Evolutionary conservation across 64 coral and sea anemone species (phyloP).

Genomic region (Montipora efflorescens): DNA sequence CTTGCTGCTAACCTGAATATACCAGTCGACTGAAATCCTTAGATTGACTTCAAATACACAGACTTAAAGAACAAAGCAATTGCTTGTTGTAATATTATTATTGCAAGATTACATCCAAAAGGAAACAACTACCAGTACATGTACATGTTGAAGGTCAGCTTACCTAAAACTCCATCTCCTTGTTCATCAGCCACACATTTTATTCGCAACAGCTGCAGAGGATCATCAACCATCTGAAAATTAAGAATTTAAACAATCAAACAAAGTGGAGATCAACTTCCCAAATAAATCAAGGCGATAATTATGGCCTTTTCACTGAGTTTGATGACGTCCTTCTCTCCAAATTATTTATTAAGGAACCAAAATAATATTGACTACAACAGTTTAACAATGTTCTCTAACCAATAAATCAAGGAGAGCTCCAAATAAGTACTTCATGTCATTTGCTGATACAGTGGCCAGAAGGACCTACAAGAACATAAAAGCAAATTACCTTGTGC

Average conservation of each 20-base stretch:
- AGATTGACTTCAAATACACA: too few relatives aligned
- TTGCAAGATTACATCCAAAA: too few relatives aligned
- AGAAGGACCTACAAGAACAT: slow-evolving; percentile 65
- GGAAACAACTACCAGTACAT: too few relatives aligned
- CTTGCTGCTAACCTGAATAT: too few relatives aligned
- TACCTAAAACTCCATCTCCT: slow-evolving; percentile 85
- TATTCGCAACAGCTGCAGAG: slow-evolving; percentile 82
- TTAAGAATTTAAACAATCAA: background rate
- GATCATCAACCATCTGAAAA: slow-evolving; percentile 81
- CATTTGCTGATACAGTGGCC: slow-evolving; percentile 86
- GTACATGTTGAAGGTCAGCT: background rate
- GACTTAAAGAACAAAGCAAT: too few relatives aligned
- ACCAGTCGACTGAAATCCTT: too few relatives aligned
- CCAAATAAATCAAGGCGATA: too few relatives aligned
- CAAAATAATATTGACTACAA: background rate
- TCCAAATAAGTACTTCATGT: slow-evolving; percentile 87
- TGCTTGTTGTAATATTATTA: too few relatives aligned
- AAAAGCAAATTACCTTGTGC: background rate
- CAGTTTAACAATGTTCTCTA: background rate
- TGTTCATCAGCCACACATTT: slow-evolving; percentile 84
- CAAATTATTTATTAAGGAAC: too few relatives aligned
- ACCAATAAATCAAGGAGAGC: slow-evolving; percentile 77
- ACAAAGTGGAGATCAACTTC: background rate
- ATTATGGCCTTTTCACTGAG: too few relatives aligned
- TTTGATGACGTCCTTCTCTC: too few relatives aligned